Base-by-base conservation (phyloP, 2,888 invertebrate genomes). In the Bombylius major region DNA sequence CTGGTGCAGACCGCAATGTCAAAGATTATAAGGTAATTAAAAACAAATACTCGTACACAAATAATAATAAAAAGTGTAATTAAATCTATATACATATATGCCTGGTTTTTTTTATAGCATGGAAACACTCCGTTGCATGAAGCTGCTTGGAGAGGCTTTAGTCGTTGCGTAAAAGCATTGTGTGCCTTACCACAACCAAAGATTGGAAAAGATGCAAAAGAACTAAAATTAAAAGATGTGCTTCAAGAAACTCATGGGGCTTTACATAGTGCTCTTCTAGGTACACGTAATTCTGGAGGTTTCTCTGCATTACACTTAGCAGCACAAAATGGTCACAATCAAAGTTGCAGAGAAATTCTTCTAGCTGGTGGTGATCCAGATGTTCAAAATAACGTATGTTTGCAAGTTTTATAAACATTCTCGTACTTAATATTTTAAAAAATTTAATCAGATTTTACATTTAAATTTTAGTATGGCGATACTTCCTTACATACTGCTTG, bases 251-350 rank as follows among this genome's bases (percentile, higher is more conserved):
- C 67, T 6, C 65, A 66, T 36, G 69, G 69, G 51, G 79, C 83
- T 51, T 78, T 83, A 64, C 80, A 82, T 63, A 81, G 82, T 54
- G 82, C 83, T 23, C 76, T 81, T 58, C 70, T 84, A 59, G 78
- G 81, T 60, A 78, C 80, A 57, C 79, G 83, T 68, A 91, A 91
- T 75, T 82, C 86, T 64, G 91, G 89, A 51, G 95, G 95, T 8
- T 94, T 95, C 75, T 87, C 91, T 14, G 84, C 96, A n/a, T 80
- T 97, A 49, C 97, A 97, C 77, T 81, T 97, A 62, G 89, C 93
- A 58, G 92, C 93, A 65, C 96, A 97, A 78, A 94, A 93, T 74
- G 96, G 96, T 0, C 96, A 96, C 77, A 97, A 96, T 77, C 95
- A 96, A 77, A 87, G 90, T 63, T 89, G 91, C 66, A 75, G 95